These are phyloP conservation scores for Parazoanthus swiftii DNA, from an alignment of 92 coral and sea anemone genomes.

Conservation along the genomic window DNA sequence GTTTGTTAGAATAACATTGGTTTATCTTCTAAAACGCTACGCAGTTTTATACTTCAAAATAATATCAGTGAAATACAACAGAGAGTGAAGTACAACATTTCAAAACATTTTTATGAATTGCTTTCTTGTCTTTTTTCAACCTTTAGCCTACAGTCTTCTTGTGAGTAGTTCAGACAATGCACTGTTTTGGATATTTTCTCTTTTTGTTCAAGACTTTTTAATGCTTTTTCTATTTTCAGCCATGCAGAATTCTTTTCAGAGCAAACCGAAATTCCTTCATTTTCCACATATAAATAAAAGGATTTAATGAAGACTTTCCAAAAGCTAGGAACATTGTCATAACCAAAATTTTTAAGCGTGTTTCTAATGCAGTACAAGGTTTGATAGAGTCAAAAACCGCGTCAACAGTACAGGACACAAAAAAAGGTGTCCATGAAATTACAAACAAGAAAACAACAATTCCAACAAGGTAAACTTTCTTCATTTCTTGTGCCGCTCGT, in stretches of 20 bases:
- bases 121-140: neutral
- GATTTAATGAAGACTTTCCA: slow-evolving; percentile 15
- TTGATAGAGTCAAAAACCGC: slow-evolving; percentile 22
- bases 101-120: neutral
- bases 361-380: slow-evolving; percentile 17
- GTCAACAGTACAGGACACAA: neutral
- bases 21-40: neutral
- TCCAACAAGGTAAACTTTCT: slow-evolving; percentile 20
- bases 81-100: neutral
- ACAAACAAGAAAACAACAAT: slow-evolving; percentile 6
- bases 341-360: neutral
- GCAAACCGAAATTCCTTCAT: neutral
- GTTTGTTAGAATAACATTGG: neutral
- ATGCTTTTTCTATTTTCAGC: neutral
- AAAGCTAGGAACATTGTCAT: slow-evolving; percentile 6
- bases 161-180: neutral
- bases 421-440: slow-evolving; percentile 13
- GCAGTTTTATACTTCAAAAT: too few relatives aligned
- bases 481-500: slow-evolving; percentile 29
- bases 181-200: neutral
- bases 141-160: too few relatives aligned
- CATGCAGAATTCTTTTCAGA: neutral
- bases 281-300: slow-evolving; percentile 24
- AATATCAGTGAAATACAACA: neutral
- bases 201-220: neutral